These are phyloP conservation scores for Eristalis pertinax DNA, from an alignment of 2,888 invertebrate genomes.

Conservation along the genomic window DNA sequence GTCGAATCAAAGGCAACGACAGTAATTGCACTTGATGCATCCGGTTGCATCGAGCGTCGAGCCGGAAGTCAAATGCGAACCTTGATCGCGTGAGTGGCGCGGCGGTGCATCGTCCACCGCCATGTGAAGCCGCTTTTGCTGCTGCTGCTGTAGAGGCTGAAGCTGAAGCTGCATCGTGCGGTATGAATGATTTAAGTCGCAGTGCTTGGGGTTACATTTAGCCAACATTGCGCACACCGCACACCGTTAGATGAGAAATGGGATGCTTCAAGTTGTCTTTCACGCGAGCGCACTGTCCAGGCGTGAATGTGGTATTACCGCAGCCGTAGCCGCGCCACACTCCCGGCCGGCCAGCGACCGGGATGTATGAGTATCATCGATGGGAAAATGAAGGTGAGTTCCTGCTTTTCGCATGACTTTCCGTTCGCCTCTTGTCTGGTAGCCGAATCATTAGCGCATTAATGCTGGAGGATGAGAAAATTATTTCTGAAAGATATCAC, in stretches of 20 bases:
- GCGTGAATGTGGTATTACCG: constrained; percentile 66
- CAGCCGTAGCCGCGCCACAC: constrained; percentile 13
- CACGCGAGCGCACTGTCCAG: constrained; percentile 59
- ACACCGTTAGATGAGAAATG: constrained; percentile 65
- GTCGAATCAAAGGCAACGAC: constrained; percentile 24
- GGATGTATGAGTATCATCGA: constrained; percentile 28
- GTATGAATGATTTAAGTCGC: constrained; percentile 68
- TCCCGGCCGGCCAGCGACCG: not conserved
- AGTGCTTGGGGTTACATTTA: constrained; percentile 68
- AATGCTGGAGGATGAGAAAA: constrained; percentile 66
- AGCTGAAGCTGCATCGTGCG: constrained; percentile 31
- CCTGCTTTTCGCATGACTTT: constrained; percentile 67
- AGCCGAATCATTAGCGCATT: constrained; percentile 70
- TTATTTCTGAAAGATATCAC: constrained; percentile 58
- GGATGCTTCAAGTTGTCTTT: constrained; percentile 54
- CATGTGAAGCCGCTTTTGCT: not conserved
- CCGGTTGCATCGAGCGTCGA: constrained; percentile 31
- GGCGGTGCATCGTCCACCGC: constrained; percentile 37
- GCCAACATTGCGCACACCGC: constrained; percentile 65
- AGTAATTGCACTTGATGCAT: constrained; percentile 38
- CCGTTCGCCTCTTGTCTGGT: constrained; percentile 54
- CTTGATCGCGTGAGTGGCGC: constrained; percentile 52
- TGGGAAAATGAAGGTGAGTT: constrained; percentile 69
- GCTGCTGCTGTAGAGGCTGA: not conserved
- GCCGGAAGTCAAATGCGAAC: constrained; percentile 59